Conservation (phyloP, 2,113 vertebrate species). For the Mirza zaza region DNA sequence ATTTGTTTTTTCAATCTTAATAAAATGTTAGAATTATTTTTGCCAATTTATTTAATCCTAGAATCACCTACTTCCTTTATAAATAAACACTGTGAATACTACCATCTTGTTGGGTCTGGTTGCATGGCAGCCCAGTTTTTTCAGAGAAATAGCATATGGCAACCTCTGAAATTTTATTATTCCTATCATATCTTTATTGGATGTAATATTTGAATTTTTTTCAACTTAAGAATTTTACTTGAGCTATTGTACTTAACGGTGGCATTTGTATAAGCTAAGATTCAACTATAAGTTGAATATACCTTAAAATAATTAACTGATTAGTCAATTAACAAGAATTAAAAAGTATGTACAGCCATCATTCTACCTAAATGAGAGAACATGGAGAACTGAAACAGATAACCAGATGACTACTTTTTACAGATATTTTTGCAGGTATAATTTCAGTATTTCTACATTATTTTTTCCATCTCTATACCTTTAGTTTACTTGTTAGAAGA, state of each 20-base stretch:
- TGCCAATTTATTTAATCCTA: not conserved
- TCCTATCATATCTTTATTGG: not conserved
- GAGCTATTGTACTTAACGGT: not conserved
- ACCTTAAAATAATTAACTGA: not conserved
- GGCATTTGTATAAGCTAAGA: not conserved
- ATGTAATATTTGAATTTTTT: not conserved
- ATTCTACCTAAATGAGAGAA: not conserved
- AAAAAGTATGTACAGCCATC: not conserved
- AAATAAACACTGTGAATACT: not conserved
- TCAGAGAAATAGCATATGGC: not conserved
- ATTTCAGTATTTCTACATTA: not conserved
- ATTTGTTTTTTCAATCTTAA: not conserved
- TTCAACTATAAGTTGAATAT: not conserved
- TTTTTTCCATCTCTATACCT: not conserved
- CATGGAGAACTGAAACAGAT: not conserved
- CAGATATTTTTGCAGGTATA: not conserved
- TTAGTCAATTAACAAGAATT: conserved; percentile 13
- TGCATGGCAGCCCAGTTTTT: not conserved
- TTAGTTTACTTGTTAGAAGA: not conserved
- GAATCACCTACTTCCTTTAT: not conserved
- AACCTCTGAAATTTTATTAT: not conserved
- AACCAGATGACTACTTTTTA: not conserved
- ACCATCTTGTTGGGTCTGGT: not conserved
- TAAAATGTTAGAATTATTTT: not conserved
- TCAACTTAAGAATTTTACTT: not conserved